phyloP scores from a whole-genome alignment of 2,113 vertebrate genomes.

The Osmerus mordax region DNA sequence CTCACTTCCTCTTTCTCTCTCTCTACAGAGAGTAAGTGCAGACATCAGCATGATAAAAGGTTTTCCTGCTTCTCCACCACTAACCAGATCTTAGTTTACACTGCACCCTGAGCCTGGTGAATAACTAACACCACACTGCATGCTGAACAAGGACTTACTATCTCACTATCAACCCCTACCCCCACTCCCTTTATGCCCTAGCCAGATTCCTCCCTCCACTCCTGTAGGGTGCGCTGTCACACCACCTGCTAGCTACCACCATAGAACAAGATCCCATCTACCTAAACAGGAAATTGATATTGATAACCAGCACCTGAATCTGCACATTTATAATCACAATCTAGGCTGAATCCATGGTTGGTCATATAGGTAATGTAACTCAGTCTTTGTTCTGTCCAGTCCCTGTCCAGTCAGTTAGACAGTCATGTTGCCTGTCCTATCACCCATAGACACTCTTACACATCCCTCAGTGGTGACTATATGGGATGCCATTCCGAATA shows the following conservation, averaged over 20 bases:
- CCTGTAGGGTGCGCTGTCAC: neutral
- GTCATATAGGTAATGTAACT: too few relatives aligned
- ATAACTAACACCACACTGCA: too few relatives aligned
- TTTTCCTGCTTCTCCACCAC: constrained; percentile 12
- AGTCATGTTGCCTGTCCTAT: neutral
- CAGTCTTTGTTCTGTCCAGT: neutral
- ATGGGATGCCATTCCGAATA: neutral
- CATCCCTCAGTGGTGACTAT: neutral
- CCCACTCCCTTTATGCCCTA: neutral
- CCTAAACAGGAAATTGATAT: neutral
- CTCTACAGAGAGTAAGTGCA: constrained; percentile 51
- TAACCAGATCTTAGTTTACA: neutral
- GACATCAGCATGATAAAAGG: neutral
- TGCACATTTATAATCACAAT: too few relatives aligned
- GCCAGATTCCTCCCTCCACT: too few relatives aligned
- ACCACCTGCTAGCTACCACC: neutral
- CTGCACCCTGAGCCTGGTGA: neutral
- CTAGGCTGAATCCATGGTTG: too few relatives aligned
- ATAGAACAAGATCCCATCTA: neutral
- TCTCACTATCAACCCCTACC: too few relatives aligned
- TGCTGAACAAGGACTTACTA: too few relatives aligned
- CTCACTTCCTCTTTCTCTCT: constrained; percentile 10
- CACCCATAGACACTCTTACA: neutral
- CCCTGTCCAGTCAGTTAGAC: neutral
- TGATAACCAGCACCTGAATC: too few relatives aligned